Percentiles rank a stretch among this genome's conserved stretches.
Conservation (phyloP, 2,888 invertebrate species). For the Caenorhabditis afra region DNA sequence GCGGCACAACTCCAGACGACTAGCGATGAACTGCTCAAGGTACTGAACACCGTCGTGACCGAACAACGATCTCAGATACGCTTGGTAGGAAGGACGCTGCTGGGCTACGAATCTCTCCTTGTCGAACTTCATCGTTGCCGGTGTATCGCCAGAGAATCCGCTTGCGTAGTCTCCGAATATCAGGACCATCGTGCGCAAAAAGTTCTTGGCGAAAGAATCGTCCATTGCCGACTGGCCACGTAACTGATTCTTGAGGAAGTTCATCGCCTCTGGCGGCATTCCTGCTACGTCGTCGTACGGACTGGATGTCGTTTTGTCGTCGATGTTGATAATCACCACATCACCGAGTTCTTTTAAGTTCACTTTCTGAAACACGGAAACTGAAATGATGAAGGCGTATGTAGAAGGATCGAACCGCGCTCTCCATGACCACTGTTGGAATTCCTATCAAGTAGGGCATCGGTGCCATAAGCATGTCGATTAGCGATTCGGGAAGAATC, state of each 20-base stretch:
- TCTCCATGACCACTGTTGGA: slow-evolving; percentile 87
- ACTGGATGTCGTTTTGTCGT: slow-evolving; percentile 89
- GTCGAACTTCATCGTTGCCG: slow-evolving; percentile 59
- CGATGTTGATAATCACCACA: slow-evolving; percentile 94
- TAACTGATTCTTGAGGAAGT: slow-evolving; percentile 87
- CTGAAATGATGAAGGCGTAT: too few species aligned
- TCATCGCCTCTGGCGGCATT: slow-evolving; percentile 87
- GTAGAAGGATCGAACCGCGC: slow-evolving; percentile 33
- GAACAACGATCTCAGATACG: slow-evolving; percentile 66
- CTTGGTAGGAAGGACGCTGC: slow-evolving; percentile 61
- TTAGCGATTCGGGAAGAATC: slow-evolving; percentile 61
- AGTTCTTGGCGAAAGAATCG: slow-evolving; percentile 93
- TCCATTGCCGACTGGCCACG: slow-evolving; percentile 87
- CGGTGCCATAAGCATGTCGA: slow-evolving; percentile 85
- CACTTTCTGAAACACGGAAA: slow-evolving; percentile 29
- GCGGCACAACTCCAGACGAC: slow-evolving; percentile 92
- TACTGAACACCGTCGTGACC: slow-evolving; percentile 78
- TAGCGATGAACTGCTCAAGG: slow-evolving; percentile 90
- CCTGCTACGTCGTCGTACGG: slow-evolving; percentile 92
- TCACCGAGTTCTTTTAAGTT: slow-evolving; percentile 88
- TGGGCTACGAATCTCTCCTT: slow-evolving; percentile 65
- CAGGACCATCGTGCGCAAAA: slow-evolving; percentile 91
- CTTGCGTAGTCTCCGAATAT: slow-evolving; percentile 92
- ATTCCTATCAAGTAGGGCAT: slow-evolving; percentile 99
- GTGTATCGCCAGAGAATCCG: slow-evolving; percentile 63